Evolutionary conservation across 2,113 vertebrate species (phyloP).

Genomic region (Sciurus niger): DNA sequence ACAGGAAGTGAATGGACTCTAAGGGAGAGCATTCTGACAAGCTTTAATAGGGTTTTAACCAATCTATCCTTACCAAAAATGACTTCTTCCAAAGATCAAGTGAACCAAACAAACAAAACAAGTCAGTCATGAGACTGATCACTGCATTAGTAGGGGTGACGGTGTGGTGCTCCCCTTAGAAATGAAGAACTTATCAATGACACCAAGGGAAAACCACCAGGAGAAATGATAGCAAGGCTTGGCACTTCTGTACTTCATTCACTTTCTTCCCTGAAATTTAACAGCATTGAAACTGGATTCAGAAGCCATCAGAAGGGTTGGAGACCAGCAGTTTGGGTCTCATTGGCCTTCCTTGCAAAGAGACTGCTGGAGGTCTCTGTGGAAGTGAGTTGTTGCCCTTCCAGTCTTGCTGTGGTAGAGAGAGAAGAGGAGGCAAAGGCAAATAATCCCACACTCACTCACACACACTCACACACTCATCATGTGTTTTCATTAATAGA

Average conservation of each 20-base stretch:
- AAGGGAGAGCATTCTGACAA: slow-evolving; percentile 81
- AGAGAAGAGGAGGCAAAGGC: slow-evolving; percentile 70
- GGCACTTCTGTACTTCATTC: slow-evolving; percentile 57
- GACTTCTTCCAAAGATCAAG: slow-evolving; percentile 78
- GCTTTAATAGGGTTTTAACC: slow-evolving; percentile 71
- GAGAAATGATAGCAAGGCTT: not conserved
- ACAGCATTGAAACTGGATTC: slow-evolving; percentile 61
- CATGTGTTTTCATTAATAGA: slow-evolving; percentile 32
- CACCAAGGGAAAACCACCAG: slow-evolving; percentile 27
- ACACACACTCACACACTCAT: not conserved
- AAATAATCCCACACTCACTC: slow-evolving; percentile 6
- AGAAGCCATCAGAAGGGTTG: not conserved
- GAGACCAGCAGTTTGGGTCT: not conserved
- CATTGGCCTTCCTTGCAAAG: slow-evolving; percentile 44
- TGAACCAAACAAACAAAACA: slow-evolving; percentile 1
- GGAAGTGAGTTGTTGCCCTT: not conserved
- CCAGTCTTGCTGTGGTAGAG: not conserved
- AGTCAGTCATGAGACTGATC: not conserved
- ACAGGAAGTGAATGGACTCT: slow-evolving; percentile 86
- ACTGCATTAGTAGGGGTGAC: not conserved
- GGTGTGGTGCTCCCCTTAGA: not conserved
- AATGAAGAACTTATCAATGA: slow-evolving; percentile 30
- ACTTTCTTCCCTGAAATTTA: slow-evolving; percentile 67
- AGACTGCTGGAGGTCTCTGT: not conserved
- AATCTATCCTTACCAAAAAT: slow-evolving; percentile 71